Percentiles rank a stretch among this genome's conserved stretches.
Conservation (phyloP, 2,113 vertebrate species). For the Cyprinus carpio region DNA sequence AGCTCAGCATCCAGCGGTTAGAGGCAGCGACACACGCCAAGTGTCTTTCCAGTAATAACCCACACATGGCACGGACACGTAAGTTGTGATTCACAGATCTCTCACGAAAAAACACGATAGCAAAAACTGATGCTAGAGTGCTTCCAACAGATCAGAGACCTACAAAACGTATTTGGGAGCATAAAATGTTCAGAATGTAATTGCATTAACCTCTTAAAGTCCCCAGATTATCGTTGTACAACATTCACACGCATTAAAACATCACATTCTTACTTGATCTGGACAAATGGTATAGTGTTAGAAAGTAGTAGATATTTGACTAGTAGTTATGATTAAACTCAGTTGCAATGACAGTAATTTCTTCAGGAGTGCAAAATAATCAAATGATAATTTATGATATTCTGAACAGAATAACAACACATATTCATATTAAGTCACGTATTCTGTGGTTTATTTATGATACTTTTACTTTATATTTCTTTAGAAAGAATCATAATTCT, state of each 20-base stretch:
- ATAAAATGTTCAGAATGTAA: not conserved
- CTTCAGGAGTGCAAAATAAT: not conserved
- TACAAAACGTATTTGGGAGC: not conserved
- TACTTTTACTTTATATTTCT: not conserved
- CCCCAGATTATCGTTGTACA: not conserved
- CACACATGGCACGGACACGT: conserved; percentile 71
- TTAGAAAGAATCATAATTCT: not conserved
- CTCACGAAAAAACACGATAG: not conserved
- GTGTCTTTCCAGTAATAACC: conserved; percentile 75
- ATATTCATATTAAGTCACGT: not conserved
- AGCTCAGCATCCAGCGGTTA: conserved; percentile 72
- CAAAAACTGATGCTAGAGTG: not conserved
- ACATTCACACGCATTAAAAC: not conserved
- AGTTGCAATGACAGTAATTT: not conserved
- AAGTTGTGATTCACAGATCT: conserved; percentile 13
- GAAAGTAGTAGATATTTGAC: not conserved
- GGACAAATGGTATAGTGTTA: not conserved
- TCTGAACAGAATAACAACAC: not conserved
- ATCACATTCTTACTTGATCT: not conserved
- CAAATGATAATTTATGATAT: not conserved
- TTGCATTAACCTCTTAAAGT: not conserved
- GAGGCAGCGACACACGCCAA: conserved; percentile 64
- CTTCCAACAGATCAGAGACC: not conserved
- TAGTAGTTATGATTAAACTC: not conserved
- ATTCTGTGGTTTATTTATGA: not conserved